phyloP scores from a whole-genome alignment of 2,113 vertebrate genomes.

The Microcebus jonahi region DNA sequence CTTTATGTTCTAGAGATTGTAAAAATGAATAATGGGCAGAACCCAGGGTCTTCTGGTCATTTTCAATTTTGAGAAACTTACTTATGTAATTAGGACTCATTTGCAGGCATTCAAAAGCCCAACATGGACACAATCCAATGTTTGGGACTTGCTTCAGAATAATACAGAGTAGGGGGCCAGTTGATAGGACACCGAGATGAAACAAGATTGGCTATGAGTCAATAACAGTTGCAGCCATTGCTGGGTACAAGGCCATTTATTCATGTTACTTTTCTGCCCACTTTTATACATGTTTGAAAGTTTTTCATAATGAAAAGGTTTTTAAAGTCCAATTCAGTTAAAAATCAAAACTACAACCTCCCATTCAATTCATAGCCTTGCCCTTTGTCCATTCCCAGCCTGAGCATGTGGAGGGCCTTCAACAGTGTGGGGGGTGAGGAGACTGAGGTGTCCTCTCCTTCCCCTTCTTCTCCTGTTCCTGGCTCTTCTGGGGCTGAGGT shows the following conservation, averaged over 20 bases:
- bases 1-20: not conserved
- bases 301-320: not conserved
- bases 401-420: not conserved
- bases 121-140: not conserved
- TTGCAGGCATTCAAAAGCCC: not conserved
- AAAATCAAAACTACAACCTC: not conserved
- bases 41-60: not conserved
- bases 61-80: not conserved
- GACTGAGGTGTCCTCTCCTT: no score
- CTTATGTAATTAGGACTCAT: not conserved
- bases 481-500: not conserved
- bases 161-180: not conserved
- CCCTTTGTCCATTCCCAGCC: not conserved
- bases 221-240: not conserved
- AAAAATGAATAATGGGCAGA: not conserved
- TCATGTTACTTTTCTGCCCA: not conserved
- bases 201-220: not conserved
- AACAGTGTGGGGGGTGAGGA: not conserved
- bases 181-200: not conserved
- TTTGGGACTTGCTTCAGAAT: not conserved
- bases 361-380: not conserved
- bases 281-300: not conserved
- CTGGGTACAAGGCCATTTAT: not conserved
- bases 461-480: not conserved
- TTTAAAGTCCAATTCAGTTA: not conserved